These are phyloP conservation scores for Clinocottus analis DNA, from an alignment of 2,113 vertebrate species.

Conservation along the genomic window DNA sequence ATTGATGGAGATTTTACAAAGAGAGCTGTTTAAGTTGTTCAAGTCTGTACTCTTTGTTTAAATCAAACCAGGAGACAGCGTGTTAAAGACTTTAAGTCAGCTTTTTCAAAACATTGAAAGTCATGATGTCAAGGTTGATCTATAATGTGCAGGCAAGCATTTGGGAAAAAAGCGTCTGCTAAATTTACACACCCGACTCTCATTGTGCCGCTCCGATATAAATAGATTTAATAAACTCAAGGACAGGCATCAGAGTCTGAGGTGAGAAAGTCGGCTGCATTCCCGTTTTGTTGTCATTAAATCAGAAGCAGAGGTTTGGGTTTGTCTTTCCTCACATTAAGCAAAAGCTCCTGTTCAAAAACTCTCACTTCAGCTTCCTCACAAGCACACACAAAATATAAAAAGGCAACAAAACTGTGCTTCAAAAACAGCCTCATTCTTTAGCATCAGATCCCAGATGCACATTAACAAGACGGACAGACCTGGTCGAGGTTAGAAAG, in stretches of 20 bases:
- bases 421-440: not conserved
- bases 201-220: not conserved
- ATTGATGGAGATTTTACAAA: not conserved
- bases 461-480: not conserved
- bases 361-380: not conserved
- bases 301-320: not conserved
- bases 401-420: not conserved
- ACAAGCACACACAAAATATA: not conserved
- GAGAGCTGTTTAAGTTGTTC: no score
- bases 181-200: not conserved
- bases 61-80: not conserved
- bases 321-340: not conserved
- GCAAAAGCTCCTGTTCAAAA: not conserved
- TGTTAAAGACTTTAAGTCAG: not conserved
- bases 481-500: conserved; percentile 99
- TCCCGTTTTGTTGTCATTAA: not conserved
- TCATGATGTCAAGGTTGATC: not conserved
- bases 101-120: not conserved
- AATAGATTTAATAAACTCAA: not conserved
- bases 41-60: no score
- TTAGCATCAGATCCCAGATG: not conserved
- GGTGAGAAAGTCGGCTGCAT: not conserved
- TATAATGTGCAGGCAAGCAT: not conserved
- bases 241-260: not conserved
- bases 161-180: not conserved